A percentile compares a stretch with the other conserved stretches of the same genome.
These are phyloP conservation scores for Cyclina sinensis DNA, from an alignment of 1,140 invertebrate species.

Conservation along the genomic window DNA sequence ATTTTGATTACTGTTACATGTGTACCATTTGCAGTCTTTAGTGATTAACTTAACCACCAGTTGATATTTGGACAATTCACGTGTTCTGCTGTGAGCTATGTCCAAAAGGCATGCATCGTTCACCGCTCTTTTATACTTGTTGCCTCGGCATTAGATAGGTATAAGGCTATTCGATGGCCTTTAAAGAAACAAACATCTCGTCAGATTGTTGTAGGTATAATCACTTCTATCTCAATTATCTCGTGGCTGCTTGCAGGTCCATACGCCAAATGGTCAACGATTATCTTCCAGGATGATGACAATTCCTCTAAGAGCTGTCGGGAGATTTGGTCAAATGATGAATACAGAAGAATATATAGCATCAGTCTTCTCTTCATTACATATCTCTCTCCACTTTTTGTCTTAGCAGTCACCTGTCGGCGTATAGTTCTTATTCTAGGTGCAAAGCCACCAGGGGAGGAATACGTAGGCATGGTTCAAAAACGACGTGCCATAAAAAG, in stretches of 20 bases:
- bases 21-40: conserved; percentile 46
- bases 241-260: conserved; percentile 14
- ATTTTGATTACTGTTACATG: neutral
- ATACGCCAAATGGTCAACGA: neutral
- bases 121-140: conserved; percentile 15
- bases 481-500: too few relatives aligned
- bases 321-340: too few relatives aligned
- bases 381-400: too few relatives aligned
- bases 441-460: too few relatives aligned
- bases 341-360: neutral
- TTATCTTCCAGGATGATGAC: neutral
- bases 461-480: too few relatives aligned
- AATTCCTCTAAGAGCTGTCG: too few relatives aligned
- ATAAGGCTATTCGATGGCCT: conserved; percentile 4
- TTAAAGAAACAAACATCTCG: neutral
- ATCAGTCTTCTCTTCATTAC: neutral
- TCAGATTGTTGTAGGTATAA: neutral
- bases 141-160: conserved; percentile 18
- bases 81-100: conserved; percentile 22
- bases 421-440: too few relatives aligned
- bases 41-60: conserved; percentile 28
- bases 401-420: too few relatives aligned
- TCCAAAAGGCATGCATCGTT: conserved; percentile 16
- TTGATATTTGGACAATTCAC: conserved; percentile 51
- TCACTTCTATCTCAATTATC: too few relatives aligned